Conservation (phyloP, 2,888 invertebrate genomes). For the Gisinianus flammeolus region DNA sequence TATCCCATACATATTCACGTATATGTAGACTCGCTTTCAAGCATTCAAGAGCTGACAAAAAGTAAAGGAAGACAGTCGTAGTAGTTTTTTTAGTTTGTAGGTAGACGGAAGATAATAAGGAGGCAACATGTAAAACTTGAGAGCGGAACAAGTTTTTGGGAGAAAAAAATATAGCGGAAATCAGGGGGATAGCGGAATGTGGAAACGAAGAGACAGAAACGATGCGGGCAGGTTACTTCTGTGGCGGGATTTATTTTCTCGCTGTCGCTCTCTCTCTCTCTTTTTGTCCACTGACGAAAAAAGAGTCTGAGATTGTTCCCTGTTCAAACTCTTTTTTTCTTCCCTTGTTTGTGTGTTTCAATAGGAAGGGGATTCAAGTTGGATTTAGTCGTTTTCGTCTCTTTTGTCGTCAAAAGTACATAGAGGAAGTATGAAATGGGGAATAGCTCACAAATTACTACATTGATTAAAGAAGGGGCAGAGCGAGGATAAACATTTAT, state of each 20-base stretch:
- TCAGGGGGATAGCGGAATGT: neutral
- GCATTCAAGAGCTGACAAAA: neutral
- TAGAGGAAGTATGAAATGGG: neutral
- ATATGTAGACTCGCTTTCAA: neutral
- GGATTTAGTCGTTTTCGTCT: neutral
- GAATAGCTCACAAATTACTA: neutral
- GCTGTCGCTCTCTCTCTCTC: neutral
- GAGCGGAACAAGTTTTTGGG: neutral
- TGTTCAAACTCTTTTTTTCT: neutral
- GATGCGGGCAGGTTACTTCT: conserved; percentile 19
- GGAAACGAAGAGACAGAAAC: neutral
- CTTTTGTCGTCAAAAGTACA: neutral
- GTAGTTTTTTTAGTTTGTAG: neutral
- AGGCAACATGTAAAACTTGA: neutral
- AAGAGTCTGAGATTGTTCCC: too few species aligned
- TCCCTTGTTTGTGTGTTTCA: neutral
- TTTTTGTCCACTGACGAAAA: too few species aligned
- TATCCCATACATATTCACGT: neutral
- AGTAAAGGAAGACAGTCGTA: too few species aligned
- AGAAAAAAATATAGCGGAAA: neutral
- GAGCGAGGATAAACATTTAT: too few species aligned
- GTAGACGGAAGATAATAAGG: neutral
- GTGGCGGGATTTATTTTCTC: conserved; percentile 14
- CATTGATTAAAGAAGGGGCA: neutral
- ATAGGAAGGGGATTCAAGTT: neutral